A percentile compares a stretch with the other conserved stretches of the same genome.
Evolutionary conservation across 2,113 vertebrate genomes (phyloP).

Genomic region (Connochaetes taurinus): DNA sequence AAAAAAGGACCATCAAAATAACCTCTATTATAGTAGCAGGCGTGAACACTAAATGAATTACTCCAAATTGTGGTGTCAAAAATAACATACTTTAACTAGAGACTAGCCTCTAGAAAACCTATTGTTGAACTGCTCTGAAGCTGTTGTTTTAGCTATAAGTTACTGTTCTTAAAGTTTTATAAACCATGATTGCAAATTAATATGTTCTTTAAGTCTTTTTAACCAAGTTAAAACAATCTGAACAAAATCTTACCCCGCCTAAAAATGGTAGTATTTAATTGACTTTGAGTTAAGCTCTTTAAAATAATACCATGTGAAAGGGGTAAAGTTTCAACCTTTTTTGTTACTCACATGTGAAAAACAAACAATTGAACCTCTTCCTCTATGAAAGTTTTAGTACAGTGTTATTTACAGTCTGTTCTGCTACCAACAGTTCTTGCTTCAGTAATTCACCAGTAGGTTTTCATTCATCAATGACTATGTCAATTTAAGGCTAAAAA

Average conservation of each 20-base stretch:
- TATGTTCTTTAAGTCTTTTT: conserved; percentile 46
- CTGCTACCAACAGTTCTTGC: conserved; percentile 64
- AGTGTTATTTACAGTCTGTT: conserved; percentile 29
- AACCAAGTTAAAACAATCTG: conserved; percentile 65
- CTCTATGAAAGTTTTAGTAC: conserved; percentile 52
- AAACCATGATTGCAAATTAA: conserved; percentile 37
- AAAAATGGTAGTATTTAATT: conserved; percentile 67
- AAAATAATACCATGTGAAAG: conserved; percentile 35
- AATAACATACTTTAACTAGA: conserved; percentile 65
- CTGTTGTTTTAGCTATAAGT: conserved; percentile 62
- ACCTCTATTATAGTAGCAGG: conserved; percentile 79
- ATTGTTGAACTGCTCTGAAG: conserved; percentile 84
- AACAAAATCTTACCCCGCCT: conserved; percentile 71
- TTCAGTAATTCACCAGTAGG: conserved; percentile 85
- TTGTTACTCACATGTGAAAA: conserved; percentile 38
- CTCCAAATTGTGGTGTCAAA: conserved; percentile 70
- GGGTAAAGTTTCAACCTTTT: conserved; percentile 40
- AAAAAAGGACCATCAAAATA: conserved; percentile 71
- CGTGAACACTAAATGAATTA: conserved; percentile 75
- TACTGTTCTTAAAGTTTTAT: conserved; percentile 53
- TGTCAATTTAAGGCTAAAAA: conserved; percentile 47
- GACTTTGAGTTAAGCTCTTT: conserved; percentile 49
- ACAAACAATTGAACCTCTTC: conserved; percentile 58
- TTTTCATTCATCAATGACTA: conserved; percentile 73
- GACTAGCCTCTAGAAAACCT: conserved; percentile 80